Conservation (phyloP, 2,888 invertebrate species). For the Ischnus inquisitorius region DNA sequence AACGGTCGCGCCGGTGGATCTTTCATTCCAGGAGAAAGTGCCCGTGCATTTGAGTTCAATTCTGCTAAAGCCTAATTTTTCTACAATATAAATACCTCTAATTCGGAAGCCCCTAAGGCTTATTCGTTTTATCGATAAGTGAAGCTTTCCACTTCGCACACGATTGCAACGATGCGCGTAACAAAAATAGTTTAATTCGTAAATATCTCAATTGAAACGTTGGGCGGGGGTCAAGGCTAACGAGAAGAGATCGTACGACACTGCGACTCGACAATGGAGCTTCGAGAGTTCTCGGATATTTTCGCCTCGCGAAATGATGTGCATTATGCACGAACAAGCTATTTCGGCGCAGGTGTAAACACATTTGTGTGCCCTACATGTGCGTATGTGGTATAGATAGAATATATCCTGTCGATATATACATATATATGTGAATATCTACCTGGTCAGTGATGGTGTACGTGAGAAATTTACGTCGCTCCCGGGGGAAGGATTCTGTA, state of each 20-base stretch:
- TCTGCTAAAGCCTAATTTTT: no score
- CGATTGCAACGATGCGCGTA: neutral
- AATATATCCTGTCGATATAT: neutral
- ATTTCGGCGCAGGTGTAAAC: neutral
- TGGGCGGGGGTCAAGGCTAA: conserved; percentile 28
- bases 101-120: no score
- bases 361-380: neutral
- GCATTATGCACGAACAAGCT: neutral
- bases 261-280: neutral
- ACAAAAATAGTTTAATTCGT: conserved; percentile 12
- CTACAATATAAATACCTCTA: no score
- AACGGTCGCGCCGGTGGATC: no score
- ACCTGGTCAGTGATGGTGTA: conserved; percentile 71
- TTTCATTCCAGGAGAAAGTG: no score
- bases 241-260: conserved; percentile 1
- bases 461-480: conserved; percentile 68
- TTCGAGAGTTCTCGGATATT: conserved; percentile 18
- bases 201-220: neutral
- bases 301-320: neutral
- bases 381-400: neutral
- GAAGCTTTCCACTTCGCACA: neutral
- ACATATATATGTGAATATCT: conserved; percentile 24
- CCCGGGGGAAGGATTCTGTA: conserved; percentile 65
- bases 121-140: neutral
- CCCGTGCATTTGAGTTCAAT: no score